Percentiles rank a stretch among this genome's conserved stretches.
Conservation (phyloP, 2,113 vertebrate genomes). For the Callospermophilus lateralis region DNA sequence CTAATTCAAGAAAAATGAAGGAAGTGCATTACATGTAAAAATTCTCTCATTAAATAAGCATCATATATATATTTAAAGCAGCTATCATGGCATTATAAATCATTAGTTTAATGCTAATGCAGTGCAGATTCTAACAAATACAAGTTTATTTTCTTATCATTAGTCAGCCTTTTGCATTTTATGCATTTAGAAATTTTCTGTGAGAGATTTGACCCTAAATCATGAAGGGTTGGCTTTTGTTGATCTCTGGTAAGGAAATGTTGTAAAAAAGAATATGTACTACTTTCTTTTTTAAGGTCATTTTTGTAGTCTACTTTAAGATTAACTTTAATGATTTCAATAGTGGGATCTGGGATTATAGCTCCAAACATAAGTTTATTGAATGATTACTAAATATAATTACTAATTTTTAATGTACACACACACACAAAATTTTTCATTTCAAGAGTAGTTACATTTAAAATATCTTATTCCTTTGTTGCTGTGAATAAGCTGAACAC, state of each 20-base stretch:
- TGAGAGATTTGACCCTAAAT: neutral
- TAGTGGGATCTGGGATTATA: neutral
- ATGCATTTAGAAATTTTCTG: neutral
- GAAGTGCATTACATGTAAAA: slow-evolving; percentile 75
- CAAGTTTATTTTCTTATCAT: neutral
- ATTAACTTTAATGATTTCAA: neutral
- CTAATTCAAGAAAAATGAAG: slow-evolving; percentile 72
- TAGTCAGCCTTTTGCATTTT: neutral
- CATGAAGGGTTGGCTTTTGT: neutral
- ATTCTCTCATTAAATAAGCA: slow-evolving; percentile 56
- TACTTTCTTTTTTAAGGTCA: neutral
- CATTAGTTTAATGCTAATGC: slow-evolving; percentile 18
- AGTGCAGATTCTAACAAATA: slow-evolving; percentile 40
- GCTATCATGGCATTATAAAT: neutral
- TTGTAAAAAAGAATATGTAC: neutral
- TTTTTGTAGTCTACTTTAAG: neutral
- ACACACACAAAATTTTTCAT: neutral
- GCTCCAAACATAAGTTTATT: neutral
- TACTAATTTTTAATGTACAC: neutral
- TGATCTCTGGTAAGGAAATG: neutral
- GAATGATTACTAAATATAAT: neutral
- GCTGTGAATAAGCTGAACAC: neutral
- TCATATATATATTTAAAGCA: slow-evolving; percentile 44
- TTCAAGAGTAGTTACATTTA: neutral
- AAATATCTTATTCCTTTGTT: neutral